Percentiles rank a stretch among this genome's conserved stretches.
Conservation (phyloP, 2,797 vertebrate species). For the Ispidina lecontei region DNA sequence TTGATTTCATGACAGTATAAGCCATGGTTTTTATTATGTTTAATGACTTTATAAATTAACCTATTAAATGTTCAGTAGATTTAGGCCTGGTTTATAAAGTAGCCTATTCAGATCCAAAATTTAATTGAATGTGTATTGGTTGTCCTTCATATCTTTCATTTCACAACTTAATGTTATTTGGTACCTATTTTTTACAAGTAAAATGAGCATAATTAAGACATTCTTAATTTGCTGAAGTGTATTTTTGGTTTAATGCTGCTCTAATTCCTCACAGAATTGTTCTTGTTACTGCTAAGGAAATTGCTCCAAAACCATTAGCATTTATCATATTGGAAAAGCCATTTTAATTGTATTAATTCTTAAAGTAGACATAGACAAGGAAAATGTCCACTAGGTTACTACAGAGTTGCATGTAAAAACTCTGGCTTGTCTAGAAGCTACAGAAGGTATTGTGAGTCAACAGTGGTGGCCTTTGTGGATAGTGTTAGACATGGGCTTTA, state of each 20-base stretch:
- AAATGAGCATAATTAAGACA: not conserved
- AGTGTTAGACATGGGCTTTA: not conserved
- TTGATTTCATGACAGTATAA: not conserved
- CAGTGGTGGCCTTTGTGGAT: not conserved
- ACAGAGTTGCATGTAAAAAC: not conserved
- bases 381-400: not conserved
- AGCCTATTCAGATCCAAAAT: not conserved
- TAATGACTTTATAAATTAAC: slow-evolving; percentile 7
- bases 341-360: not conserved
- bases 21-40: not conserved
- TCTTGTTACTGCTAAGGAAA: not conserved
- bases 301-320: not conserved
- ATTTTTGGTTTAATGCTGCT: not conserved
- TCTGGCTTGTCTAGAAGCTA: not conserved
- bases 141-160: not conserved
- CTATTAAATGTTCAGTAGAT: not conserved
- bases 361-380: not conserved
- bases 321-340: not conserved
- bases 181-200: not conserved
- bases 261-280: not conserved
- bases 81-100: not conserved
- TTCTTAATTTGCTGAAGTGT: not conserved
- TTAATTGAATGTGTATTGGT: not conserved
- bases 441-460: not conserved
- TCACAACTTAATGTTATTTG: not conserved